A percentile compares a stretch with the other conserved stretches of the same genome.
These are phyloP conservation scores for Nerophis ophidion DNA, from an alignment of 2,113 vertebrate species.

Conservation along the genomic window DNA sequence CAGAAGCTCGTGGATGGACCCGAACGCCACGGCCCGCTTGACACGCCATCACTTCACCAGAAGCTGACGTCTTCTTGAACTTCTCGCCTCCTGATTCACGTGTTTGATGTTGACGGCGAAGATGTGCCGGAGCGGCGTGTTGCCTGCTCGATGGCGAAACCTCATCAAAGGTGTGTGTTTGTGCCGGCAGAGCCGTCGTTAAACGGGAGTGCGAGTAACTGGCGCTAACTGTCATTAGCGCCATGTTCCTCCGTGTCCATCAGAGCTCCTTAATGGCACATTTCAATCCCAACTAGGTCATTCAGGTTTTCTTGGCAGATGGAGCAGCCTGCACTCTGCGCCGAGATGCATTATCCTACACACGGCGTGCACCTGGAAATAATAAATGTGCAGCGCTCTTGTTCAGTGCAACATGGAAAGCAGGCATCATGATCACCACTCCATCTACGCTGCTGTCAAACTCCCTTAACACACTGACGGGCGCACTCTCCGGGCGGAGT, in stretches of 20 bases:
- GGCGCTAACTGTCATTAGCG: conserved; percentile 46
- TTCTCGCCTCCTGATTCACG: conserved; percentile 6
- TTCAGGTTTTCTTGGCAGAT: conserved; percentile 38
- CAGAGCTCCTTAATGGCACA: conserved; percentile 44
- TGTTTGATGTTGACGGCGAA: conserved; percentile 16
- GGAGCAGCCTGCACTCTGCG: conserved; percentile 24
- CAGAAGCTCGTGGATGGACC: conserved; percentile 35
- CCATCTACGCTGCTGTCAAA: conserved; percentile 26
- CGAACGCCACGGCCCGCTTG: conserved; percentile 26
- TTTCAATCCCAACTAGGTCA: conserved; percentile 53
- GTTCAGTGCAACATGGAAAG: neutral
- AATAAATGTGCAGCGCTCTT: neutral
- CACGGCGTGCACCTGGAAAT: neutral
- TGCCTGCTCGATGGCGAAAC: conserved; percentile 11
- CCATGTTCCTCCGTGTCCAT: conserved; percentile 43
- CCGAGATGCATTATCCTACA: conserved; percentile 20
- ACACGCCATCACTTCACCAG: conserved; percentile 27
- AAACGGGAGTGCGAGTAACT: conserved; percentile 16
- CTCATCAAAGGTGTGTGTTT: conserved; percentile 34
- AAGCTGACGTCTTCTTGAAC: conserved; percentile 45
- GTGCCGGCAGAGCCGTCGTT: conserved; percentile 29
- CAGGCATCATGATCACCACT: neutral
- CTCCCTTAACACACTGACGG: conserved; percentile 29
- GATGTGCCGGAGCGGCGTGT: neutral
- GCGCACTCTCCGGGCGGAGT: conserved; percentile 39